Evolutionary conservation across 2,113 vertebrate genomes (phyloP), one percentile per base, ranked within the genome.

Genomic region (Pachypanchax playfairii): DNA sequence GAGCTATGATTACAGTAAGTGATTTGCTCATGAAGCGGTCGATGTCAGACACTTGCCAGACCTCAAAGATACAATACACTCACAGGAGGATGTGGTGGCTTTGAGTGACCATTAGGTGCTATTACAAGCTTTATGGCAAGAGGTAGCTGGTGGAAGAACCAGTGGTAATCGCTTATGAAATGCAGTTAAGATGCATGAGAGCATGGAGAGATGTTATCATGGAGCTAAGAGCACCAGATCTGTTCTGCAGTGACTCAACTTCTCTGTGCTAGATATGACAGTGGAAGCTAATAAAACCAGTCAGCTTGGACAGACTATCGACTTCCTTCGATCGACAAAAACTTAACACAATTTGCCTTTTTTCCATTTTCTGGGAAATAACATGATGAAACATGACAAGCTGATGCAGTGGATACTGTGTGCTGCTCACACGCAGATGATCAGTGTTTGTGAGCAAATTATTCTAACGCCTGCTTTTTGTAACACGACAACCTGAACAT

Each of bases 181-280:
- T 86, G 70, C 71, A 77, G 77, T 87, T 73, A 68, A 79, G 72
- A 80, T 48, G 75, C 65, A 80, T 83, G 57, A 83, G 60, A 49
- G 66, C 82, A 80, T 58, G 20, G 48, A 57, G 39, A 79, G 82
- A 89, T 88, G 70, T 38, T 82, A 86, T 86, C 85, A 17, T 25
- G 22, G 17, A 31, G 42, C 70, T 76, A 71, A 85, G 60, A 82
- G 84, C 72, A 75, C 57, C 65, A 76, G 68, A 76, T 70, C 43
- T 33, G 49, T 29, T 38, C 76, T 80, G 74, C 44, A 56, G 20
- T 22, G 57, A 54, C 72, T 76, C 60, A 60, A 66, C 21, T 41
- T 79, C 3, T 35, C 24, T 43, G 48, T 74, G 44, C 24, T 38
- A 73, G 44, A 79, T 48, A 22, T 21, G 35, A 71, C 59, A 54